Base-by-base conservation (phyloP, 2,888 invertebrate species). In the Ochropleura leucogaster region DNA sequence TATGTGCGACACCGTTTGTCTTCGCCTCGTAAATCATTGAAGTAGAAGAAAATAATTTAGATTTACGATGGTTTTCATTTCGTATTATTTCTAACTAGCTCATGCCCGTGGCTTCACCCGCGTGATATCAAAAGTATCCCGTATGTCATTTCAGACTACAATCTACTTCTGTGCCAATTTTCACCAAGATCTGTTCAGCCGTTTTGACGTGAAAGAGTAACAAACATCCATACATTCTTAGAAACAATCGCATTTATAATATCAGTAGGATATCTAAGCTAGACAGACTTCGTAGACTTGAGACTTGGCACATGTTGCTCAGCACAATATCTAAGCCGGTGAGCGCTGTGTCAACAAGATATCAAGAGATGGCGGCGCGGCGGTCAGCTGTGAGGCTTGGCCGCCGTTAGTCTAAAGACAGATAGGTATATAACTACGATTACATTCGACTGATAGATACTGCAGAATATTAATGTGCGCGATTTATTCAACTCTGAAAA, bases 261-360 rank as follows among this genome's bases (percentile, higher is more conserved):
- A n/a, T 30, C 3, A 30, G 30, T 30, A 30, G 30, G 30, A 30
- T 68, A 42, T 42, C 9, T 49, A 30, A 57, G 42, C 7, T 46
- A 46, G 30, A 46, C 46, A 10, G 10, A 51, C 10, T 49, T 74
- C 1, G 47, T 47, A 53, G 30, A 55, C 30, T 44, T 68, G 4
- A 18, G 40, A 42, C 46, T 40, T 9, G 0, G 16, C n/a, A 44
- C 49, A 55, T 62, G 49, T 74, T 20, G 16, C 20, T 59, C 46
- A 46, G 53, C 46, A 64, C 47, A 72, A 64, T 64, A 46, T 60
- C 9, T 44, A 59, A 51, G 68, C 68, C 40, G 49, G 18, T 55
- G 20, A 67, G 40, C 46, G 55, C 60, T 60, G 49, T 4, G 44
- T 62, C 59, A 66, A 20, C 55, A 66, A 65, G 49, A 65, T 60